Percentiles rank a stretch among this genome's conserved stretches.
phyloP scores from a whole-genome alignment of 2,113 vertebrate genomes.

The Tragelaphus scriptus region DNA sequence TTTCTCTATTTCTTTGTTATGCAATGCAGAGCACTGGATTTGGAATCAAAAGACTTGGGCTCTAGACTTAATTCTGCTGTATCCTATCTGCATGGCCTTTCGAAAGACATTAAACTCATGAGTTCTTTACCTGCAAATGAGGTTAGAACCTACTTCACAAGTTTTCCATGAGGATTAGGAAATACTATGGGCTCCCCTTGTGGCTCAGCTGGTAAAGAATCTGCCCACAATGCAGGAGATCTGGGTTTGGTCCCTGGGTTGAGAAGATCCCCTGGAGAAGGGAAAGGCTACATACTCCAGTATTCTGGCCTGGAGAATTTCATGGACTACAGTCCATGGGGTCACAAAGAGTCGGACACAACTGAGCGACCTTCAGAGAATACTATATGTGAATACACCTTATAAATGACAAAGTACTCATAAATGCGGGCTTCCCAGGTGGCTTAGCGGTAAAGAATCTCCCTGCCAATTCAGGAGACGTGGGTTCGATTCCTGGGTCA shows the following conservation, averaged over 20 bases:
- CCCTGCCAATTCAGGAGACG: background rate
- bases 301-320: background rate
- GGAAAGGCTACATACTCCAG: background rate
- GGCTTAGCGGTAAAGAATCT: background rate
- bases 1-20: background rate
- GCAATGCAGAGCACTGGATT: background rate
- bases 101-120: background rate
- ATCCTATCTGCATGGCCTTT: background rate
- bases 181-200: background rate
- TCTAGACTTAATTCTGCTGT: background rate
- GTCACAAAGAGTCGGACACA: background rate
- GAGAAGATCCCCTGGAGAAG: background rate
- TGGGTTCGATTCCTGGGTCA: background rate
- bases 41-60: background rate
- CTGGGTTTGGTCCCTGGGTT: background rate
- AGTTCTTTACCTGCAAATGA: background rate
- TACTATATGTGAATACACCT: background rate
- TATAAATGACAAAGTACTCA: background rate
- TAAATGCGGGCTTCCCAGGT: background rate
- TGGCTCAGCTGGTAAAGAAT: background rate
- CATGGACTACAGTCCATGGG: background rate
- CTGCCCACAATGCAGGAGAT: background rate
- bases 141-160: background rate
- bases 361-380: background rate
- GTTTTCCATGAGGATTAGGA: background rate